phyloP scores from a whole-genome alignment of 2,888 invertebrate genomes.

The Adela reaumurella region DNA sequence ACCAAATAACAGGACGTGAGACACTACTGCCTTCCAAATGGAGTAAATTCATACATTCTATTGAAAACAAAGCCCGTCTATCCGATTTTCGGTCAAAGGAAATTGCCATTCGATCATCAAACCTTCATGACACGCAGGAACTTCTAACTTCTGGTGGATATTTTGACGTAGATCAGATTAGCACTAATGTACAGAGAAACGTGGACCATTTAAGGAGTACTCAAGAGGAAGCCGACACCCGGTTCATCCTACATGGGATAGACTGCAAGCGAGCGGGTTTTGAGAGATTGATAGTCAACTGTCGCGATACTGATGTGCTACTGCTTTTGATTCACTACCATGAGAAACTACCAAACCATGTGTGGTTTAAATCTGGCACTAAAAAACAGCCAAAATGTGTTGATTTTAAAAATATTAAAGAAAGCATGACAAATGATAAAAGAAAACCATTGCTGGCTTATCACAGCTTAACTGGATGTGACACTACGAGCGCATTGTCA shows the following conservation, averaged over 20 bases:
- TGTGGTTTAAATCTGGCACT: slow-evolving; percentile 1
- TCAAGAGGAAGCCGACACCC: not conserved
- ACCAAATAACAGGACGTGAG: not conserved
- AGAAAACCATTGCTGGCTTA: not conserved
- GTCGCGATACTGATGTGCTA: not conserved
- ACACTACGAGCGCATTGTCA: slow-evolving; percentile 1
- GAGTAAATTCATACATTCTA: not conserved
- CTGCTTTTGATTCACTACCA: not conserved
- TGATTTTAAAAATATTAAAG: not conserved
- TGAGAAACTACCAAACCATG: not conserved
- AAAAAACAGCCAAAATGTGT: not conserved
- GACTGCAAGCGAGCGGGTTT: slow-evolving; percentile 1
- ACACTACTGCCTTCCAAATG: not conserved
- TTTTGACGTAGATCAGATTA: not conserved
- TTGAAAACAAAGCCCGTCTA: slow-evolving; percentile 1
- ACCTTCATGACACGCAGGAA: not conserved
- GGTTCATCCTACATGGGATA: not conserved
- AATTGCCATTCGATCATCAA: not conserved
- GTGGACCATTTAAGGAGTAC: not conserved
- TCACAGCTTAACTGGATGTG: slow-evolving; percentile 1
- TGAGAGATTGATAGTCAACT: slow-evolving; percentile 1
- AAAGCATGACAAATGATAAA: slow-evolving; percentile 1
- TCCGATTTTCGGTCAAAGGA: not conserved
- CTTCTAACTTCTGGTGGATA: slow-evolving; percentile 1
- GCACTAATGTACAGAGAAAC: slow-evolving; percentile 1